Conservation (phyloP, 2,113 vertebrate genomes). For the Notothenia coriiceps region DNA sequence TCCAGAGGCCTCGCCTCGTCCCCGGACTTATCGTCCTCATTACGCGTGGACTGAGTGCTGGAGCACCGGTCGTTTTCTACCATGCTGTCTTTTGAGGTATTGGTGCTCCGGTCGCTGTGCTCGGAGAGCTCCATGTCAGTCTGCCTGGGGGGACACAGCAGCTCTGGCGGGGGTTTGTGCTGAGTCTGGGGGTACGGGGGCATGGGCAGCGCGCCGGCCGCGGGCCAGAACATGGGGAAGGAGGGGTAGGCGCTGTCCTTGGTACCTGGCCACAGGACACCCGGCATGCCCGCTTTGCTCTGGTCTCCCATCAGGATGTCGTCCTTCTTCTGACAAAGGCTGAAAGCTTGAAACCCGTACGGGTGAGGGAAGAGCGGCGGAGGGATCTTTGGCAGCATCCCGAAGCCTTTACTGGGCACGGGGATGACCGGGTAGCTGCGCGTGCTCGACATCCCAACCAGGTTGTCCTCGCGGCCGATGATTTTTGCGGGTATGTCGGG, state of each 20-base stretch:
- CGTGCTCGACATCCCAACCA: conserved; percentile 79
- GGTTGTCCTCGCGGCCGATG: conserved; percentile 83
- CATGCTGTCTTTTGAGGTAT: conserved; percentile 85
- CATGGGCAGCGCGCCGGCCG: conserved; percentile 88
- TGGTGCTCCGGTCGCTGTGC: conserved; percentile 85
- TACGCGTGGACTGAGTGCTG: conserved; percentile 86
- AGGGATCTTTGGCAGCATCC: conserved; percentile 94
- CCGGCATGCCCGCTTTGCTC: conserved; percentile 79
- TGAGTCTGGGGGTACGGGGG: conserved; percentile 89
- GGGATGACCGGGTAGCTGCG: conserved; percentile 96
- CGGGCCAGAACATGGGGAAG: conserved; percentile 96
- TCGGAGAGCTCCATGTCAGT: conserved; percentile 82
- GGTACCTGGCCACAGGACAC: conserved; percentile 85
- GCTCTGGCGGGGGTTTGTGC: conserved; percentile 85
- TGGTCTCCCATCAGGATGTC: conserved; percentile 83
- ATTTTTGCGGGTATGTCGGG: conserved; percentile 85
- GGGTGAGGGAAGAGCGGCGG: conserved; percentile 94
- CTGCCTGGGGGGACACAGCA: conserved; percentile 84
- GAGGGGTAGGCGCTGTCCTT: conserved; percentile 90
- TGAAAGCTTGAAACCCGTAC: conserved; percentile 94
- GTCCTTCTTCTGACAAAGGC: conserved; percentile 94
- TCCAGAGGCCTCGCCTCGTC: conserved; percentile 87
- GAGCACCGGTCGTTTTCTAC: conserved; percentile 87
- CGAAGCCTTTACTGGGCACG: conserved; percentile 95
- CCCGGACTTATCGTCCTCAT: conserved; percentile 88